Percentiles rank a stretch among this genome's conserved stretches.
These are phyloP conservation scores for Phaonia tiefii DNA, from an alignment of 2,888 invertebrate species.

Conservation along the genomic window DNA sequence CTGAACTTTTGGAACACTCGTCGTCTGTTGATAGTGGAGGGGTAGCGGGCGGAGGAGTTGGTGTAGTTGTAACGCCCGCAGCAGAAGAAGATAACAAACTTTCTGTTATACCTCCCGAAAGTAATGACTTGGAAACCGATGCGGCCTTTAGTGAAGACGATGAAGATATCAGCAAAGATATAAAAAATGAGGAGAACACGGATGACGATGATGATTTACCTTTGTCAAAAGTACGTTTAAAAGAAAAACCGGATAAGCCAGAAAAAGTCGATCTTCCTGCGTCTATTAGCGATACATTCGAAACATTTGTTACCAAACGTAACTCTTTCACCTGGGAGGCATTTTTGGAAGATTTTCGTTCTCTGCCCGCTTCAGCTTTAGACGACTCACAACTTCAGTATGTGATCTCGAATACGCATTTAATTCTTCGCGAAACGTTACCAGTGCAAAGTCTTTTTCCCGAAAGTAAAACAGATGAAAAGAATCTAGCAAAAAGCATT, in stretches of 20 bases:
- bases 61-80: slow-evolving; percentile 37
- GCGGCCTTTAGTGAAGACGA: slow-evolving; percentile 80
- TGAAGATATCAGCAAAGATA: slow-evolving; percentile 83
- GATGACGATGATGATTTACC: slow-evolving; percentile 86
- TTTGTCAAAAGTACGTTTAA: slow-evolving; percentile 85
- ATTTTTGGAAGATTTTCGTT: slow-evolving; percentile 79
- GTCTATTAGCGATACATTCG: slow-evolving; percentile 79
- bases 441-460: slow-evolving; percentile 81
- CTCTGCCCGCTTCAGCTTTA: slow-evolving; percentile 76
- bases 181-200: slow-evolving; percentile 79
- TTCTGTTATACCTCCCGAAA: slow-evolving; percentile 69
- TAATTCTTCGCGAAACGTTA: slow-evolving; percentile 78
- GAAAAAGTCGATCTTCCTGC: slow-evolving; percentile 80
- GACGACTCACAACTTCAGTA: slow-evolving; percentile 80
- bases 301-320: slow-evolving; percentile 77
- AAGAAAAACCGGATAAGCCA: slow-evolving; percentile 77
- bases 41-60: slow-evolving; percentile 41
- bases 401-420: slow-evolving; percentile 78
- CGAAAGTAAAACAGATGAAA: slow-evolving; percentile 83
- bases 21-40: slow-evolving; percentile 55
- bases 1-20: slow-evolving; percentile 67
- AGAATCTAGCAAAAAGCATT: slow-evolving; percentile 87
- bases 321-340: slow-evolving; percentile 78
- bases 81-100: slow-evolving; percentile 74
- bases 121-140: slow-evolving; percentile 77